Evolutionary conservation across 2,888 invertebrate genomes (phyloP).

Genomic region (Thymelicus acteon): DNA sequence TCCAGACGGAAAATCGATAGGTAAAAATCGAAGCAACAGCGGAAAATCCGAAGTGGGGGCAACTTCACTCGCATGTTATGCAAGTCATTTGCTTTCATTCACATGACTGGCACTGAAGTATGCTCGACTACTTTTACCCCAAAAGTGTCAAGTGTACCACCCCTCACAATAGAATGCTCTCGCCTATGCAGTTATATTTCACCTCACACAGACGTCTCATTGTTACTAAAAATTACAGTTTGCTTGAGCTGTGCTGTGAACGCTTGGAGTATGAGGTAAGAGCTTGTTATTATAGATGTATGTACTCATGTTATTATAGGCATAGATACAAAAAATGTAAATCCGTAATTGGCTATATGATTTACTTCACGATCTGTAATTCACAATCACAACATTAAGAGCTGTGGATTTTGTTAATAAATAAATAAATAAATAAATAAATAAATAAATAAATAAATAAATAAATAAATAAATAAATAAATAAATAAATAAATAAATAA

Average conservation of each 20-base stretch:
- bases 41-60: conserved; percentile 32
- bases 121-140: conserved; percentile 37
- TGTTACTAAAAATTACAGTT: conserved; percentile 15
- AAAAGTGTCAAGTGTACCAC: conserved; percentile 35
- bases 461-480: no score
- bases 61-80: conserved; percentile 37
- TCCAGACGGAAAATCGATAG: conserved; percentile 21
- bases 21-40: conserved; percentile 32
- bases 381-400: no score
- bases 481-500: no score
- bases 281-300: no score
- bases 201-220: conserved; percentile 5
- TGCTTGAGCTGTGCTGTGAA: neutral
- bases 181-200: conserved; percentile 31
- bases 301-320: no score
- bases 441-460: no score
- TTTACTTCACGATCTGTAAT: no score
- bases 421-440: no score
- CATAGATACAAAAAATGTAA: no score
- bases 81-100: conserved; percentile 39
- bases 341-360: no score
- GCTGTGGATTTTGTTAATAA: no score
- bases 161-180: conserved; percentile 23
- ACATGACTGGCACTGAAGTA: conserved; percentile 37
- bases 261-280: neutral